These are phyloP conservation scores for Piscicola geometra DNA, from an alignment of 2,888 invertebrate species.

Conservation along the genomic window DNA sequence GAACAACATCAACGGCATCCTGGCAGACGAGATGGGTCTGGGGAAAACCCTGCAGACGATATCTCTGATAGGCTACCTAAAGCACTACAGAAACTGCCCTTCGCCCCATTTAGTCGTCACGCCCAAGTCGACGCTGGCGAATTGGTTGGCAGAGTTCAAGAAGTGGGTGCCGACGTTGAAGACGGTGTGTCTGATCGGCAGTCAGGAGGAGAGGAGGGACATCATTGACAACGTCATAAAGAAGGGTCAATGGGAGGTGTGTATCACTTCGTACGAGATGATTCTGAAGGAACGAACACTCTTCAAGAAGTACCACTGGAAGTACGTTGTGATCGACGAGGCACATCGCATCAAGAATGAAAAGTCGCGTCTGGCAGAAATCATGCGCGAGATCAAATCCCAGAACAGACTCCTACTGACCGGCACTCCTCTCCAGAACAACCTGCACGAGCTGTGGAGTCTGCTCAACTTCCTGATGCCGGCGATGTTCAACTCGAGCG, in stretches of 20 bases:
- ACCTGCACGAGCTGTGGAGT: constrained; percentile 96
- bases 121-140: constrained; percentile 93
- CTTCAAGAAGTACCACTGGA: constrained; percentile 96
- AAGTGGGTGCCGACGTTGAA: constrained; percentile 93
- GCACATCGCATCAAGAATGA: constrained; percentile 99
- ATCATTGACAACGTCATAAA: constrained; percentile 77
- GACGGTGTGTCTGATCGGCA: constrained; percentile 91
- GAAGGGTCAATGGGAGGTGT: constrained; percentile 96
- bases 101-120: constrained; percentile 98
- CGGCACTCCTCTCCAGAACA: constrained; percentile 96
- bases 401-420: constrained; percentile 88
- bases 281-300: constrained; percentile 90
- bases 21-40: constrained; percentile 99
- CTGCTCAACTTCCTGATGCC: constrained; percentile 92
- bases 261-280: constrained; percentile 98
- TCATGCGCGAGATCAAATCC: constrained; percentile 91
- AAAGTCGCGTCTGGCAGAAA: constrained; percentile 83
- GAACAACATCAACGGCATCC: constrained; percentile 95
- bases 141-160: constrained; percentile 96
- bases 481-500: constrained; percentile 73
- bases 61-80: constrained; percentile 86
- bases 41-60: constrained; percentile 99
- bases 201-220: constrained; percentile 80
- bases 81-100: constrained; percentile 80
- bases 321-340: constrained; percentile 99